Conservation (phyloP, 64 coral and sea anemone genomes). For the Stylophora pistillata region DNA sequence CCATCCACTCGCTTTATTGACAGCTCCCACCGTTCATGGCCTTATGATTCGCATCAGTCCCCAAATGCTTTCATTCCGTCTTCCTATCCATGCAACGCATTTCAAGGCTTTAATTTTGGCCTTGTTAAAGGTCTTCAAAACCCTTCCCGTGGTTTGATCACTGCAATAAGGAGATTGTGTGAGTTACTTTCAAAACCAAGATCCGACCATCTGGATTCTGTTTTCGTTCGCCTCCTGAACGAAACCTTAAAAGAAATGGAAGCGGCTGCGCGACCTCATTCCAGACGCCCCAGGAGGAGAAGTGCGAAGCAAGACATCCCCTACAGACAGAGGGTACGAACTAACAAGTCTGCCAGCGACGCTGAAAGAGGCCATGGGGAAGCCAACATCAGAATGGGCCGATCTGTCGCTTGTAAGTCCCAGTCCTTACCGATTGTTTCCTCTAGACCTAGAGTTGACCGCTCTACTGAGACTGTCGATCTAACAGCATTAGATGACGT, state of each 20-base stretch:
- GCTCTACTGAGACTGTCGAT: background rate
- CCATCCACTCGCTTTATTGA: background rate
- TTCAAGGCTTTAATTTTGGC: conserved; percentile 12
- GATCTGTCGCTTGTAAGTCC: background rate
- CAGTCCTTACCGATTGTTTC: background rate
- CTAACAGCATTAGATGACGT: background rate
- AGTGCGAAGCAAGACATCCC: too few relatives aligned
- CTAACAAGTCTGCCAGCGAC: background rate
- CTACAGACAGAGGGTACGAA: background rate
- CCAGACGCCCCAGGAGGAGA: background rate
- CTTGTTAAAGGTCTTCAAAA: background rate
- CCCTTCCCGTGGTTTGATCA: conserved; percentile 11
- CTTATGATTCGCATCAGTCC: background rate
- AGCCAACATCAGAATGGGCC: background rate
- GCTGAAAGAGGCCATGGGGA: background rate
- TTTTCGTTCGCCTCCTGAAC: conserved; percentile 34
- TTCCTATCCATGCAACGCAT: background rate
- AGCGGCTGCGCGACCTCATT: background rate
- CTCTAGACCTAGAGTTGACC: background rate
- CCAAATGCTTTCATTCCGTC: background rate
- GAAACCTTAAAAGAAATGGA: conserved; percentile 32
- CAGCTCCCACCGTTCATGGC: too few relatives aligned
- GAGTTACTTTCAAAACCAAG: conserved; percentile 36
- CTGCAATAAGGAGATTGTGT: conserved; percentile 32
- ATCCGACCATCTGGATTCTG: conserved; percentile 15